Conservation (phyloP, 2,113 vertebrate species). For the Festucalex cinctus region DNA sequence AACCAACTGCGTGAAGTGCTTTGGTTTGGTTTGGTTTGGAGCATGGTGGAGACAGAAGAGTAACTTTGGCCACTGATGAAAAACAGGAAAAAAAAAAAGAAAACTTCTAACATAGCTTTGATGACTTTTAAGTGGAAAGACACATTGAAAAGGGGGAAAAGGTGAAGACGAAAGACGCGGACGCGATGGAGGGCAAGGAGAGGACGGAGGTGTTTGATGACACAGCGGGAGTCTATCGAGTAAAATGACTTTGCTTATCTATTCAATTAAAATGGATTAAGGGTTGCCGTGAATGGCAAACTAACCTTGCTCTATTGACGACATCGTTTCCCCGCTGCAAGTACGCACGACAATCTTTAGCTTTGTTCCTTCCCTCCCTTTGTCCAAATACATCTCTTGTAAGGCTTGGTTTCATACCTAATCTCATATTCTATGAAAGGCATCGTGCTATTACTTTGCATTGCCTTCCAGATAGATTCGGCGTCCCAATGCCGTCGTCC, state of each 20-base stretch:
- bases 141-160: neutral
- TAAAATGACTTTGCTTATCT: constrained; percentile 64
- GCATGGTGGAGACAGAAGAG: neutral
- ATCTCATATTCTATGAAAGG: constrained; percentile 52
- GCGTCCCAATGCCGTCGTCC: constrained; percentile 26
- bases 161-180: constrained; percentile 22
- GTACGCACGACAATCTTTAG: constrained; percentile 12
- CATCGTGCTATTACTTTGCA: constrained; percentile 32
- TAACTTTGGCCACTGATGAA: neutral
- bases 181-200: constrained; percentile 28
- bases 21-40: neutral
- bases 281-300: constrained; percentile 44
- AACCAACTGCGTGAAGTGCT: neutral
- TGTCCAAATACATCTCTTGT: constrained; percentile 20
- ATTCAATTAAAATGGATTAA: constrained; percentile 64
- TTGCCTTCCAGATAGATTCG: constrained; percentile 32
- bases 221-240: constrained; percentile 54
- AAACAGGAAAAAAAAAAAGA: neutral
- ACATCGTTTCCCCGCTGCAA: constrained; percentile 32
- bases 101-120: neutral
- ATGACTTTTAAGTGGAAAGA: constrained; percentile 8
- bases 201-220: constrained; percentile 43
- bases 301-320: constrained; percentile 48
- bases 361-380: constrained; percentile 14
- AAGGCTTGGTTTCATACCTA: constrained; percentile 46